These are phyloP conservation scores for Sipha maydis DNA, from an alignment of 2,888 invertebrate species.

Conservation along the genomic window DNA sequence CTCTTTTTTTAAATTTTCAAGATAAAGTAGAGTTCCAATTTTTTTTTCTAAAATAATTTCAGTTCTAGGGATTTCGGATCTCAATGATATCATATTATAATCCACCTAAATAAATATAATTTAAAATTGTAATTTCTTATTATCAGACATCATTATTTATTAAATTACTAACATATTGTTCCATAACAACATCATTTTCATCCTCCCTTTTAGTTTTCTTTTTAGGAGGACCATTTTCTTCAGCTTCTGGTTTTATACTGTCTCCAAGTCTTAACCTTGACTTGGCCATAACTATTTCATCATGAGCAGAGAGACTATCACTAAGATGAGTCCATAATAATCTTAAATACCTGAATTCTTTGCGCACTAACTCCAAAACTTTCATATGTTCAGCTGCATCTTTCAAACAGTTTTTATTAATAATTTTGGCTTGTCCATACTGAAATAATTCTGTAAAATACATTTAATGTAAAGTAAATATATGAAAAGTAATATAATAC, in stretches of 20 bases:
- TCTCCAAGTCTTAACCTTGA: conserved; percentile 64
- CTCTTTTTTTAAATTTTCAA: conserved; percentile 73
- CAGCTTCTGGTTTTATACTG: conserved; percentile 48
- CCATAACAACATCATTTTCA: conserved; percentile 64
- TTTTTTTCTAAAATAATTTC: conserved; percentile 69
- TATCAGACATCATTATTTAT: not conserved
- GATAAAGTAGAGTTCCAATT: conserved; percentile 75
- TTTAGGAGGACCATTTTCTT: conserved; percentile 63
- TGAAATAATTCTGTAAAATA: conserved; percentile 45
- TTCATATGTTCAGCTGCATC: conserved; percentile 71
- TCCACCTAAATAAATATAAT: conserved; percentile 37
- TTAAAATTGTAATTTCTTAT: not conserved
- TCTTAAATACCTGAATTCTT: conserved; percentile 72
- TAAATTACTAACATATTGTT: conserved; percentile 47
- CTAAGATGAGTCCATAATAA: conserved; percentile 68
- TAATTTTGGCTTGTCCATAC: conserved; percentile 47
- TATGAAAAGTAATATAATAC: not conserved
- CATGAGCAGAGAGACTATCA: conserved; percentile 71
- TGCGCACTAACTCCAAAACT: conserved; percentile 73
- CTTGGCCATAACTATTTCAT: conserved; percentile 80
- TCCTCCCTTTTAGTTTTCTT: conserved; percentile 67
- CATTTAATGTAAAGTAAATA: conserved; percentile 6
- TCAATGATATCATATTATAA: conserved; percentile 62
- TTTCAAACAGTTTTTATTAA: conserved; percentile 65
- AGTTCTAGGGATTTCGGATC: conserved; percentile 67